Percentiles rank a stretch among this genome's conserved stretches.
phyloP scores from a whole-genome alignment of 2,888 invertebrate genomes.

The Drosophila paranaensis region DNA sequence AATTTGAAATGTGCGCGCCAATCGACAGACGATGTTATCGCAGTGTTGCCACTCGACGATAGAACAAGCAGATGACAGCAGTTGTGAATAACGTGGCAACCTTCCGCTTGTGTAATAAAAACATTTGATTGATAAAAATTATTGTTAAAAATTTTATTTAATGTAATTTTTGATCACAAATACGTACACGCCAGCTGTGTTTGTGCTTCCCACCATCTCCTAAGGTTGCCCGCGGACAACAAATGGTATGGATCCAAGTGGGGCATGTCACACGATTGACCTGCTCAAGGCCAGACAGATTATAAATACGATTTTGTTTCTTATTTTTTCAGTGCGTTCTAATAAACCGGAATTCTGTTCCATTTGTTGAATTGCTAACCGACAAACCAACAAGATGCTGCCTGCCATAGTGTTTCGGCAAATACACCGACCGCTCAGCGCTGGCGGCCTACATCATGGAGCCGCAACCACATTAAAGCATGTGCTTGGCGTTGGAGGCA shows the following conservation, averaged over 20 bases:
- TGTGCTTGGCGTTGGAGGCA: conserved; percentile 66
- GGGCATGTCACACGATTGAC: conserved; percentile 8
- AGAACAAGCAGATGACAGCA: conserved; percentile 24
- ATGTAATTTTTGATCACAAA: conserved; percentile 41
- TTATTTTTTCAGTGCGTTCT: conserved; percentile 33
- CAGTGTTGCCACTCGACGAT: conserved; percentile 27
- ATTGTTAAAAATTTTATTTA: conserved; percentile 42
- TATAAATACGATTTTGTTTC: conserved; percentile 24
- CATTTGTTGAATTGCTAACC: conserved; percentile 23
- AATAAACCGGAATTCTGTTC: conserved; percentile 10
- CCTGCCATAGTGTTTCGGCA: conserved; percentile 83
- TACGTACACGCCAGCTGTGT: conserved; percentile 28
- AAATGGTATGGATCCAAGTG: conserved; percentile 36
- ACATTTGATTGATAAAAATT: conserved; percentile 60
- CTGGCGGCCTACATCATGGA: conserved; percentile 71
- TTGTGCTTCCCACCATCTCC: conserved; percentile 10
- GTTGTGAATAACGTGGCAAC: conserved; percentile 36
- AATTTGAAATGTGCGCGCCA: conserved; percentile 28
- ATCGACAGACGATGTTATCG: neutral
- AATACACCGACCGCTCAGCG: conserved; percentile 73
- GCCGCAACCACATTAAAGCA: conserved; percentile 78
- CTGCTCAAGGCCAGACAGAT: conserved; percentile 41
- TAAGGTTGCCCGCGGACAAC: conserved; percentile 19
- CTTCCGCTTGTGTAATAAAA: conserved; percentile 68
- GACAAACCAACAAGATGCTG: conserved; percentile 66